Evolutionary conservation across 2,888 invertebrate species (phyloP).

Genomic region (Melikaiella ostensackeni): DNA sequence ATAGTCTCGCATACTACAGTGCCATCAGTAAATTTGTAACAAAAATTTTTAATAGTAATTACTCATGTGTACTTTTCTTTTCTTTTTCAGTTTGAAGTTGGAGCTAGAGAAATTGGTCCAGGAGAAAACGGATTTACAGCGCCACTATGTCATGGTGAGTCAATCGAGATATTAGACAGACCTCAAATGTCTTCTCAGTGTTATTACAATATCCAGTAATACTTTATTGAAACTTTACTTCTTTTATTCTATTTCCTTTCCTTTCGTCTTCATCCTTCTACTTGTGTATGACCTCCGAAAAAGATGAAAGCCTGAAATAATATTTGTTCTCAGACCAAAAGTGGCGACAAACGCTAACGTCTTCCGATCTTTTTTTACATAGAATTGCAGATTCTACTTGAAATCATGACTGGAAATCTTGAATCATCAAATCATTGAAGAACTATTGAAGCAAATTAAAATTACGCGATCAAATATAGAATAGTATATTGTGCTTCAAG

Average conservation of each 20-base stretch:
- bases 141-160: constrained; percentile 93
- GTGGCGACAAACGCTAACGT: neutral
- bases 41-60: too few species aligned
- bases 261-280: neutral
- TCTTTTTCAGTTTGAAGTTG: constrained; percentile 85
- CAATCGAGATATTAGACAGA: neutral
- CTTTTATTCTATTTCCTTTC: neutral
- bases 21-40: too few species aligned
- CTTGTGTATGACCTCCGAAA: neutral
- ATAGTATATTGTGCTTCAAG: too few species aligned
- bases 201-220: constrained; percentile 4
- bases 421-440: too few species aligned
- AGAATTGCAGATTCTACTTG: neutral
- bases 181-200: neutral
- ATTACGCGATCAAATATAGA: too few species aligned
- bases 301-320: constrained; percentile 4
- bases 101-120: constrained; percentile 91
- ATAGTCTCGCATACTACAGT: too few species aligned
- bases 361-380: neutral
- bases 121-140: constrained; percentile 93
- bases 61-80: constrained; percentile 39
- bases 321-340: neutral
- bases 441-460: neutral
- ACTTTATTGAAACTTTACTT: neutral
- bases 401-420: neutral